Base-by-base conservation (phyloP, 2,888 invertebrate genomes). In the Plutella xylostella region DNA sequence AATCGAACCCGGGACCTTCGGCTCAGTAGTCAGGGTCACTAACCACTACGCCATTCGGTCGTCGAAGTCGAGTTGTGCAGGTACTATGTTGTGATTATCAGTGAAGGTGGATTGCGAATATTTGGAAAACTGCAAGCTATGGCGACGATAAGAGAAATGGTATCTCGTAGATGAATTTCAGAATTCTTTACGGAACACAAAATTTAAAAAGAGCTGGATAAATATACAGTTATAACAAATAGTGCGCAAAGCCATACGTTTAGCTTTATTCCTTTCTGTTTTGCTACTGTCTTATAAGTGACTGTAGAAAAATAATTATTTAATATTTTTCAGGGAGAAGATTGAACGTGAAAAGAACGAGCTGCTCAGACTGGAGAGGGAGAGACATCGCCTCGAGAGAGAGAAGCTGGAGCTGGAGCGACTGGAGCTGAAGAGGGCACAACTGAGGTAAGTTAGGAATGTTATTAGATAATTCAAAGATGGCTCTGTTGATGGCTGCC, bases 341-440 rank as follows among this genome's bases (percentile, higher is more conserved):
- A 89, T 96, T 44, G 97, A 97, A 65, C 88, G 93, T 3, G 95
- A 96, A 65, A 93, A 93, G 72, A 91, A 92, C 14, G 95, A 96
- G 63, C 70, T 96, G 19, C 78, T 96, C 53, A 88, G 93, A 43
- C 69, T 95, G 52, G 94, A 96, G 67, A 87, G 94, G 14, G 96
- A 96, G 66, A 87, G 94, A 41, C 94, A 94, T 62, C 88, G 93
- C 53, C 64, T 90, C 50, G 91, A 91, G 61, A 77, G 92, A 14
- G 93, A 93, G 58, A 90, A 90, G 61, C 68, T 91, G 44, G 91
- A 91, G 61, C 74, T 91, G 55, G 96, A 96, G 65, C 88, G 94
- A 57, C 86, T 95, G 56, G 95, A 96, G 62, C 74, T 96, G 47
- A 91, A 94, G 69, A 85, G 93, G 46, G 92, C 92, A 50, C 92